Base-by-base conservation (phyloP, 1,140 invertebrate species). In the Pseudachorutes palmiensis region DNA sequence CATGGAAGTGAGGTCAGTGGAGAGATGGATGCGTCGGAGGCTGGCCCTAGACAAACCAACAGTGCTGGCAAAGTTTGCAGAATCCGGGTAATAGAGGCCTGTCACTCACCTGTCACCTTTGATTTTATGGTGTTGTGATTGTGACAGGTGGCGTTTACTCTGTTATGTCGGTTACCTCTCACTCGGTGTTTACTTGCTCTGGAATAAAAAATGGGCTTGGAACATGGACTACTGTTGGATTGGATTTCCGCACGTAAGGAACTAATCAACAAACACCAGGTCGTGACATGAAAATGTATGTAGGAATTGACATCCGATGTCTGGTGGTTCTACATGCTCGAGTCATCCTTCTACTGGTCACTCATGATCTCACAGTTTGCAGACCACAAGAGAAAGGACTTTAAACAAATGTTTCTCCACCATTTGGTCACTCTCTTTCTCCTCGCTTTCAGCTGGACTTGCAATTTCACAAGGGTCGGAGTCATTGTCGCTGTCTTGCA, bases 361-460 rank as follows among this genome's bases (percentile, higher is more conserved):
- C 80, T 98, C 61, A 88, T 92, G 57, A 84, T 94, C 48, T 92
- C 91, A 22, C 92, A 71, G 55, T 97, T 96, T 80, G 89, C 90
- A 76, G 94, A 98, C 79, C 87, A 93, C 45, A 91, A 89, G 74
- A 83, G 89, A 60, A 93, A 95, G 82, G 96, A 98, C 81, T 98
- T 98, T 79, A 92, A 90, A 88, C 92, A 98, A 83, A 98, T 98
- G 94, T 94, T 97, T 77, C 83, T 96, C 58, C 96, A 98, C 80
- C 95, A 99, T 76, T 85, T 95, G 75, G 90, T 91, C 2, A 97
- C 95, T 1, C 89, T 98, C 72, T 75, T 86, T 33, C 82, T 99
- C 41, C 85, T 98, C 80, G 87, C 83, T 55, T 88, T 98, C 75
- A 96, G 92, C 30, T 98, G 94, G 92, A 85, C 94, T 1, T 91